phyloP scores from a whole-genome alignment of 2,797 vertebrate species.

The Typhlichthys subterraneus region DNA sequence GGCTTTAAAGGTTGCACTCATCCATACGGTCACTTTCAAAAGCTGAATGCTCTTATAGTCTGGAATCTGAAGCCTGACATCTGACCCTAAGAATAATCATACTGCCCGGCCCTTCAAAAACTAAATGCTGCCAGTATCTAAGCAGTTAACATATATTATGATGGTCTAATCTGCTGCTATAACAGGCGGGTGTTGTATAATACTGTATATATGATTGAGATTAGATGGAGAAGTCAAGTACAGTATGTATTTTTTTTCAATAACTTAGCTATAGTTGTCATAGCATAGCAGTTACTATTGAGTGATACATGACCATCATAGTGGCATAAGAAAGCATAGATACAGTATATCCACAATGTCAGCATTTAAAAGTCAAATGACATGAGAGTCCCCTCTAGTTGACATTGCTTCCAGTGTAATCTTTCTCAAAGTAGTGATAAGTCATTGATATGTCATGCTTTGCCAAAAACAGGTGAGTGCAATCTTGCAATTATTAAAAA shows the following conservation, averaged over 20 bases:
- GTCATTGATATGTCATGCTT: conserved; percentile 41
- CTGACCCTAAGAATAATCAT: conserved; percentile 55
- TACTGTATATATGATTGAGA: too few species aligned
- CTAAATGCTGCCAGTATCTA: conserved; percentile 17
- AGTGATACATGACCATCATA: too few species aligned
- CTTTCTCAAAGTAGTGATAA: conserved; percentile 47
- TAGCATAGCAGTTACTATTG: too few species aligned
- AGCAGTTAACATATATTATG: conserved; percentile 35
- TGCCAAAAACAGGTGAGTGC: conserved; percentile 47
- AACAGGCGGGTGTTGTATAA: too few species aligned
- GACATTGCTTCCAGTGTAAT: conserved; percentile 46
- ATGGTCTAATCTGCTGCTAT: conserved; percentile 14
- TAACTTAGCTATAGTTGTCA: too few species aligned
- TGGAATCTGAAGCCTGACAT: conserved; percentile 62
- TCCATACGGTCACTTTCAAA: conserved; percentile 61
- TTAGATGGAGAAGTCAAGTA: too few species aligned
- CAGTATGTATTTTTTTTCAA: too few species aligned
- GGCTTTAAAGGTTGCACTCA: conserved; percentile 66
- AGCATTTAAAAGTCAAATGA: too few species aligned
- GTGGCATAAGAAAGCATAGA: too few species aligned
- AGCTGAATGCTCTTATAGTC: conserved; percentile 49
- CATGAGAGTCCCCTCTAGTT: conserved; percentile 13
- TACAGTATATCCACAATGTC: too few species aligned
- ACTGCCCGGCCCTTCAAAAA: conserved; percentile 30
- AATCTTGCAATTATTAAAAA: conserved; percentile 32